Conservation (phyloP, 2,888 invertebrate genomes). For the Copidosoma aretas region DNA sequence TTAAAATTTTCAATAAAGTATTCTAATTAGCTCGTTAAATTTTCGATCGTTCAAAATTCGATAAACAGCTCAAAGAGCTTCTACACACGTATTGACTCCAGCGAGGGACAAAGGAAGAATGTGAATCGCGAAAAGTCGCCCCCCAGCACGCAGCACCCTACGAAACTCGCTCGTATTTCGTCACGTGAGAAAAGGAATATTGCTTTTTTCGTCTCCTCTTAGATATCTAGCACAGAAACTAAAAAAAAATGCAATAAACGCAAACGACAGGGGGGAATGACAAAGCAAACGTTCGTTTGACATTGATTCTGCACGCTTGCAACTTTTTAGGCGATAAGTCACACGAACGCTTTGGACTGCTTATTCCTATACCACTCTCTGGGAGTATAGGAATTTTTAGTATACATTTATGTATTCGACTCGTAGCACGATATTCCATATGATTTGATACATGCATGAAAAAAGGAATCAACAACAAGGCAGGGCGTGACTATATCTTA, state of each 20-base stretch:
- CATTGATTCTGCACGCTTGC: slow-evolving; percentile 53
- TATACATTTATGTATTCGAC: slow-evolving; percentile 34
- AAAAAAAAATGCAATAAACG: slow-evolving; percentile 12
- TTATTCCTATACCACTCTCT: slow-evolving; percentile 35
- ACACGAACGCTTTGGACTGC: slow-evolving; percentile 37
- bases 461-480: background rate
- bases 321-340: slow-evolving; percentile 46
- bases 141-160: slow-evolving; percentile 11
- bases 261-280: slow-evolving; percentile 34
- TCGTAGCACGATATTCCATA: slow-evolving; percentile 27
- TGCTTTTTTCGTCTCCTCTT: slow-evolving; percentile 23
- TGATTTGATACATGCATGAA: slow-evolving; percentile 18
- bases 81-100: background rate
- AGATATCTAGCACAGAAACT: slow-evolving; percentile 7
- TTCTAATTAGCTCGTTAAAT: background rate
- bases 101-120: background rate
- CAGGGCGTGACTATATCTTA: slow-evolving; percentile 29
- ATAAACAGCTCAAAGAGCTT: slow-evolving; percentile 10
- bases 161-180: slow-evolving; percentile 14
- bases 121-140: slow-evolving; percentile 16
- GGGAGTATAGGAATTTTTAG: slow-evolving; percentile 41
- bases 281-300: slow-evolving; percentile 47
- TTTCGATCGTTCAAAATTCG: slow-evolving; percentile 1
- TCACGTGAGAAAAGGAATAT: slow-evolving; percentile 2
- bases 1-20: too few relatives aligned